Percentiles rank a stretch among this genome's conserved stretches.
phyloP scores from a whole-genome alignment of 1,140 invertebrate species.

The Diabrotica undecimpunctata region DNA sequence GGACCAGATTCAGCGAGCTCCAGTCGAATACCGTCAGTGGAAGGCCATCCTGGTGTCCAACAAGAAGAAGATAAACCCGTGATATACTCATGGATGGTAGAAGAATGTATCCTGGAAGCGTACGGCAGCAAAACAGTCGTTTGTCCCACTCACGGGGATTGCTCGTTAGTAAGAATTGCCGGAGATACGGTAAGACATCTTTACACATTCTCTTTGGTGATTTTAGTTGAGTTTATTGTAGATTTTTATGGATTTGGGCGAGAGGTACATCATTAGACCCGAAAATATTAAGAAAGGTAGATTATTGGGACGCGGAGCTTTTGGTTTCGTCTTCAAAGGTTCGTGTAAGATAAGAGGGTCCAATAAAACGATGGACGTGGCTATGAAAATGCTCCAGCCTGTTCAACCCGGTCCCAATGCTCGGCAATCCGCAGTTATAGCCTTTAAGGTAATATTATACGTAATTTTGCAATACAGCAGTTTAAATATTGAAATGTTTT shows the following conservation, averaged over 20 bases:
- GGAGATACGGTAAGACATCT: conserved; percentile 70
- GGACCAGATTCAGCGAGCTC: conserved; percentile 66
- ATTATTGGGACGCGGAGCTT: conserved; percentile 90
- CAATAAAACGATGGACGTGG: conserved; percentile 67
- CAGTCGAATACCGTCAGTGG: conserved; percentile 76
- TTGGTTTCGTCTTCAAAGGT: conserved; percentile 93
- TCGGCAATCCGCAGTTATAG: conserved; percentile 67
- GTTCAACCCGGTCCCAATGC: conserved; percentile 81
- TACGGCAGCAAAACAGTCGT: conserved; percentile 66
- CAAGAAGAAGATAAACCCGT: conserved; percentile 36
- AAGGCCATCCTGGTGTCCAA: conserved; percentile 60
- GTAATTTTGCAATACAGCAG: too few relatives aligned
- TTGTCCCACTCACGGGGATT: conserved; percentile 73
- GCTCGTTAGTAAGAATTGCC: conserved; percentile 70
- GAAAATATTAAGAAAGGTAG: conserved; percentile 75
- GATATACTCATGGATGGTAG: conserved; percentile 79
- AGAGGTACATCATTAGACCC: conserved; percentile 71
- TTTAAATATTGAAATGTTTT: too few relatives aligned
- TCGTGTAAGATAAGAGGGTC: conserved; percentile 63
- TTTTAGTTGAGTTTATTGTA: conserved; percentile 40
- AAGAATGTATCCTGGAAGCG: conserved; percentile 90
- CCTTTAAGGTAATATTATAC: conserved; percentile 59
- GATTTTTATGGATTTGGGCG: conserved; percentile 85
- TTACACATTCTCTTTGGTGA: background rate
- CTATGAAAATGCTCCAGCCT: conserved; percentile 94